Base-by-base conservation (phyloP, 2,113 vertebrate species). In the Amia ocellicauda region DNA sequence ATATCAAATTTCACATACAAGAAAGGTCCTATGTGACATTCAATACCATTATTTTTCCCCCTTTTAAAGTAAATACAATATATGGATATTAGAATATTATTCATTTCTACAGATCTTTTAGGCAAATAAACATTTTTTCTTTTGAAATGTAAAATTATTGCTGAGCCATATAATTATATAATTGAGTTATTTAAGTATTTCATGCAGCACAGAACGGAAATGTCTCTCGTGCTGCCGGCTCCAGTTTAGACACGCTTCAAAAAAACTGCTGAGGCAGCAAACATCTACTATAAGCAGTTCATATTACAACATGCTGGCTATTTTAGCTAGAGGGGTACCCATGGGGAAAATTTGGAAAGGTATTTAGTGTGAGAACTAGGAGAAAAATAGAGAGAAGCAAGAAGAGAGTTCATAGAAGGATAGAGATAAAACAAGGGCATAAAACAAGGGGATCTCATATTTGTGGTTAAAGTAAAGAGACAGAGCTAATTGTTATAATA, bases 121-220 rank as follows among this genome's bases (percentile, higher is more conserved):
- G 43, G 43, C n/a, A 47, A 47, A 47, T 14, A 47, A 47, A 47
- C 43, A 47, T 36, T 36, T 36, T 36, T 5, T 36, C 43, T 17
- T 5, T 36, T 36, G 31, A 36, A 36, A 36, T 36, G 31, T 36
- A 36, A 36, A 36, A 72, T 72, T 76, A 70, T 74, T 74, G 67
- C 71, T 76, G 78, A 74, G 75, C 72, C 78, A 70, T 80, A 77
- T 79, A 82, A 86, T 84, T 80, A 73, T 85, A 75, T 83, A 85
- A 85, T 83, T 83, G 79, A 82, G 80, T 79, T 77, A 68, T 76
- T 82, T 60, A 69, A 79, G 72, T 72, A 76, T 72, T 71, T 51
- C 69, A 53, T 24, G 23, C 22, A 53, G 11, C 13, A 22, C 29
- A 27, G 26, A 29, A 7, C 3, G 52, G 42, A 64, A 41, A 42